Percentiles rank a stretch among this genome's conserved stretches.
Evolutionary conservation across 2,113 vertebrate genomes (phyloP).

Genomic region (Lasiurus cinereus): DNA sequence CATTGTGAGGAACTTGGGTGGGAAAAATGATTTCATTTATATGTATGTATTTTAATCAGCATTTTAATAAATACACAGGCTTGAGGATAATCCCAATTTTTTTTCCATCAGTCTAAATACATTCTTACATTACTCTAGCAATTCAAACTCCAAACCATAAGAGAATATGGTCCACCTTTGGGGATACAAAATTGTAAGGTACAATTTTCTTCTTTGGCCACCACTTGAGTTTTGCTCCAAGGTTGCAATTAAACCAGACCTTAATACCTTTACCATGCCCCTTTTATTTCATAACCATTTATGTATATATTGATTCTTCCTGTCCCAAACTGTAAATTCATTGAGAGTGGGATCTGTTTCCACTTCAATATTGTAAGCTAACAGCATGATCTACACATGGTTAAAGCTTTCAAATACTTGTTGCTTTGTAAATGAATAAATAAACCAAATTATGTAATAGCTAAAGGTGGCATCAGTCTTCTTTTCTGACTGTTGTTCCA

Average conservation of each 20-base stretch:
- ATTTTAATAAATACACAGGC: conserved; percentile 53
- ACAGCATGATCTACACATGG: not conserved
- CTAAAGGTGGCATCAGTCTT: not conserved
- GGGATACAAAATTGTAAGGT: not conserved
- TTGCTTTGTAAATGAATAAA: conserved; percentile 50
- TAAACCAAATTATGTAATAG: not conserved
- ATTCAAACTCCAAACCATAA: not conserved
- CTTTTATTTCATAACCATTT: not conserved
- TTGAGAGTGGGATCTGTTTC: not conserved
- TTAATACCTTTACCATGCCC: not conserved
- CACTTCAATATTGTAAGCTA: not conserved
- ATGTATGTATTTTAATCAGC: conserved; percentile 62
- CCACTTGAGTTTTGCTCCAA: not conserved
- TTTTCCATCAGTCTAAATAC: not conserved
- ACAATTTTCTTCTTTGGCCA: not conserved
- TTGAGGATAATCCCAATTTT: conserved; percentile 46
- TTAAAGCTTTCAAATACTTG: conserved; percentile 28
- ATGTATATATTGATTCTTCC: not conserved
- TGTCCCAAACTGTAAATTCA: not conserved
- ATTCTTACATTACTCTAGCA: not conserved
- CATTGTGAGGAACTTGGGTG: conserved; percentile 21
- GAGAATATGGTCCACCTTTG: not conserved
- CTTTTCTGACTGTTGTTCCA: not conserved
- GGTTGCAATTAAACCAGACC: not conserved
- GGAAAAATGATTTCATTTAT: conserved; percentile 20